A percentile compares a stretch with the other conserved stretches of the same genome.
phyloP scores from a whole-genome alignment of 2,888 invertebrate species.

The Psylliodes chrysocephalus region DNA sequence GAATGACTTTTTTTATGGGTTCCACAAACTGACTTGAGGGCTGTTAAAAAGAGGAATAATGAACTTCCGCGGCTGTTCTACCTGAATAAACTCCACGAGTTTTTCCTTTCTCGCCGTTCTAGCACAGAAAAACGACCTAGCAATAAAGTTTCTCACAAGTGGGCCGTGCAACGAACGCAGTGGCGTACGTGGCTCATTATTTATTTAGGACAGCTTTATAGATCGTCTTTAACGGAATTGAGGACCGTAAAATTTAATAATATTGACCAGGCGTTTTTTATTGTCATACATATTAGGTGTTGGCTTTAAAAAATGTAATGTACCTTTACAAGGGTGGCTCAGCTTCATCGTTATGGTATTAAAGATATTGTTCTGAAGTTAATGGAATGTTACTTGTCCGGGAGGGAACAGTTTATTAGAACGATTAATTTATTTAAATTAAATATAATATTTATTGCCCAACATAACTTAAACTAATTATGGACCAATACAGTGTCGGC shows the following conservation, averaged over 20 bases:
- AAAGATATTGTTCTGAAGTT: too few relatives aligned
- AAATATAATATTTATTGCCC: too few relatives aligned
- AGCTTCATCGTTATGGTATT: too few relatives aligned
- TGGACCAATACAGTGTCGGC: too few relatives aligned
- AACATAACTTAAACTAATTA: too few relatives aligned
- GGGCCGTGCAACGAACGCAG: not conserved
- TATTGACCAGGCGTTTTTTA: too few relatives aligned
- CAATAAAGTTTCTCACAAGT: constrained; percentile 32
- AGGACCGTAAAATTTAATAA: not conserved
- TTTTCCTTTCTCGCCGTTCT: constrained; percentile 27
- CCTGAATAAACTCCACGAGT: constrained; percentile 29
- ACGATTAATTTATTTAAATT: too few relatives aligned
- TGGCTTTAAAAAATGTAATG: too few relatives aligned
- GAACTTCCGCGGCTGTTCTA: constrained; percentile 26
- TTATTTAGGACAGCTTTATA: not conserved
- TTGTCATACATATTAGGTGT: too few relatives aligned
- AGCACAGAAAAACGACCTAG: constrained; percentile 22
- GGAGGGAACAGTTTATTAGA: too few relatives aligned
- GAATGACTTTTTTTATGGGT: constrained; percentile 30
- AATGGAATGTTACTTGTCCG: too few relatives aligned
- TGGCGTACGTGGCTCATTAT: not conserved
- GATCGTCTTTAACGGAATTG: not conserved
- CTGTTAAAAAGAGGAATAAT: constrained; percentile 31
- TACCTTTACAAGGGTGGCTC: too few relatives aligned
- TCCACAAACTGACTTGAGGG: constrained; percentile 30